phyloP scores from a whole-genome alignment of 2,113 vertebrate genomes.

The Pungitius pungitius region DNA sequence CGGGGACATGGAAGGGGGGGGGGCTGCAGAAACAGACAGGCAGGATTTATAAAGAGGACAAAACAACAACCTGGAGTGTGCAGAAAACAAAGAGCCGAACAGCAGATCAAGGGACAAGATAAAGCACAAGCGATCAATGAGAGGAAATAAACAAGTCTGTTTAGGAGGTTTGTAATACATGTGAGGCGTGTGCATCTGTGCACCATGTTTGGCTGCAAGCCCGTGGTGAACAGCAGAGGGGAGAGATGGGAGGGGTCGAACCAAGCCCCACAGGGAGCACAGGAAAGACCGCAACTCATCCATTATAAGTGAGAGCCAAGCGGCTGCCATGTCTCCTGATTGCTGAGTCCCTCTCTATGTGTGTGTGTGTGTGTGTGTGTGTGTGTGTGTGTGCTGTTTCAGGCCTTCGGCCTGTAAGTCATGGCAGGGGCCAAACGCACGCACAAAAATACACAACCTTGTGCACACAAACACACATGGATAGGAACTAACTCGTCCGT shows the following conservation, averaged over 20 bases:
- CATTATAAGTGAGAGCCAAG: constrained; percentile 75
- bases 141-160: constrained; percentile 61
- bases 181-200: constrained; percentile 28
- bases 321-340: constrained; percentile 75
- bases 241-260: constrained; percentile 57
- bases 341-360: constrained; percentile 57
- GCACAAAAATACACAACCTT: constrained; percentile 40
- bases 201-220: constrained; percentile 52
- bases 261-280: constrained; percentile 53
- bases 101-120: constrained; percentile 56
- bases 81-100: constrained; percentile 45
- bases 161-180: constrained; percentile 35
- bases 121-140: constrained; percentile 61
- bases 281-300: constrained; percentile 73
- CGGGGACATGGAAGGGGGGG: constrained; percentile 12
- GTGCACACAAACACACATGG: constrained; percentile 7
- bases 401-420: constrained; percentile 60
- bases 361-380: too few species aligned
- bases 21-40: constrained; percentile 44
- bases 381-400: constrained; percentile 42
- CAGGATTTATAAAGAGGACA: constrained; percentile 58
- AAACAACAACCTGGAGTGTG: constrained; percentile 58
- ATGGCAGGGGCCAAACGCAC: constrained; percentile 52
- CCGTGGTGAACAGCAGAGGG: constrained; percentile 54
- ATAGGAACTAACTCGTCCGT: constrained; percentile 53